These are phyloP conservation scores for Sericinus montela DNA, from an alignment of 2,888 invertebrate species.

Conservation along the genomic window DNA sequence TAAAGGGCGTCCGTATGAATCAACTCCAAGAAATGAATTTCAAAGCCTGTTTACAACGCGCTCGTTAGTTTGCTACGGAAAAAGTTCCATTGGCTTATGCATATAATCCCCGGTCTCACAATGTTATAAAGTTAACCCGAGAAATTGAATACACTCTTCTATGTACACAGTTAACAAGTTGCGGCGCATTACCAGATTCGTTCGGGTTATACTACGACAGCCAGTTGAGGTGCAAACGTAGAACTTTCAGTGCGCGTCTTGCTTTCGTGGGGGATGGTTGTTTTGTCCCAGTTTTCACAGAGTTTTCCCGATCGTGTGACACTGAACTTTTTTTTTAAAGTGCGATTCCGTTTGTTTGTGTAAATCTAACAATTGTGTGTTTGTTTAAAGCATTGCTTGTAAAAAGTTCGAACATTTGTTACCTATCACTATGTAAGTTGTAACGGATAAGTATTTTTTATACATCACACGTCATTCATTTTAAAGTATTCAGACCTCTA, in stretches of 20 bases:
- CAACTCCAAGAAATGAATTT: conserved; percentile 6
- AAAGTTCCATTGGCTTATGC: conserved; percentile 18
- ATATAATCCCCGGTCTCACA: conserved; percentile 5
- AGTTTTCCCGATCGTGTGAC: conserved; percentile 36
- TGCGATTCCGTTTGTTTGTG: conserved; percentile 26
- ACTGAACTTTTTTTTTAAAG: conserved; percentile 30
- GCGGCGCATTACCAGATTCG: conserved; percentile 21
- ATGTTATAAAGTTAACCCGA: conserved; percentile 23
- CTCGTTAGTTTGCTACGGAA: conserved; percentile 34
- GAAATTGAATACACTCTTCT: conserved; percentile 24
- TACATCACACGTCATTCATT: too few species aligned
- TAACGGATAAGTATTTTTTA: too few species aligned
- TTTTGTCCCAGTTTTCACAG: conserved; percentile 29
- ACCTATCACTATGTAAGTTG: too few species aligned
- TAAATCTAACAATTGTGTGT: conserved; percentile 1
- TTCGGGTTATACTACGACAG: conserved; percentile 65
- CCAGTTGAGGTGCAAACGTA: conserved; percentile 32
- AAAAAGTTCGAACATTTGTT: too few species aligned
- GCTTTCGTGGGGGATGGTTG: conserved; percentile 36
- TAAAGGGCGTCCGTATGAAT: not conserved
- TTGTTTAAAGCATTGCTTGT: not conserved
- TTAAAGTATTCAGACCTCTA: too few species aligned
- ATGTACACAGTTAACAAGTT: conserved; percentile 14
- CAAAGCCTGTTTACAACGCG: conserved; percentile 18
- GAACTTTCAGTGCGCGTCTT: conserved; percentile 54